Base-by-base conservation (phyloP, 1,140 invertebrate genomes). In the Pseudomyrmex cubaensis region DNA sequence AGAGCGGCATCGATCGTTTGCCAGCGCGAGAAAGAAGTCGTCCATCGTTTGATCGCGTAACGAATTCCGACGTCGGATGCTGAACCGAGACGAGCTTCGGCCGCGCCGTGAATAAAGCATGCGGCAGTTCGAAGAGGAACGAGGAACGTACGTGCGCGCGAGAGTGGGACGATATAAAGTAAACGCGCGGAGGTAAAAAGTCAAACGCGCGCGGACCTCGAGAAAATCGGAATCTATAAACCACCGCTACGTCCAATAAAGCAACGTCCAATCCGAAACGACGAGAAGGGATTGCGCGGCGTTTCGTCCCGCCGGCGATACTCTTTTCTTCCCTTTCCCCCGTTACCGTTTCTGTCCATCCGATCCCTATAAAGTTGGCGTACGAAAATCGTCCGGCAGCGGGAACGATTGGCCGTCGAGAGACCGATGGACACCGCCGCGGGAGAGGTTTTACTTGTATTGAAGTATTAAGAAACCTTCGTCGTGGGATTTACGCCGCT, bases 211-310 rank as follows among this genome's bases (percentile, higher is more conserved):
- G 12, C 54, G 66, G 22, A 48, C 20, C 66, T 50, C 54, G 82
- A 82, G 80, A 86, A 89, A 89, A 89, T 90, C 88, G 85, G 66
- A 84, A 90, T 91, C 90, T 87, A 90, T 91, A 90, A 89, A 90
- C 85, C 76, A 86, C 64, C 83, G 62, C 66, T 62, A 70, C 73
- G 83, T 66, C 80, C 90, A 87, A 90, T 91, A 90, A 91, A 91
- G 84, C 90, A 89, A 83, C 77, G 84, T 89, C 83, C 86, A 83
- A 88, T 88, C 76, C 52, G 25, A 35, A 35, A 35, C 35, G 35
- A 70, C 56, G 84, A 77, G 69, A 22, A 56, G 61, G 72, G 63
- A 87, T 87, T 22, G 35, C 35, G 35, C 70, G 46, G 44, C 77
- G 80, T 82, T 22, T 50, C 44, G 25, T 52, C 44, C 50, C 73